Percentiles rank a stretch among this genome's conserved stretches.
These are phyloP conservation scores for Campoletis sonorensis DNA, from an alignment of 1,140 invertebrate species.

Conservation along the genomic window DNA sequence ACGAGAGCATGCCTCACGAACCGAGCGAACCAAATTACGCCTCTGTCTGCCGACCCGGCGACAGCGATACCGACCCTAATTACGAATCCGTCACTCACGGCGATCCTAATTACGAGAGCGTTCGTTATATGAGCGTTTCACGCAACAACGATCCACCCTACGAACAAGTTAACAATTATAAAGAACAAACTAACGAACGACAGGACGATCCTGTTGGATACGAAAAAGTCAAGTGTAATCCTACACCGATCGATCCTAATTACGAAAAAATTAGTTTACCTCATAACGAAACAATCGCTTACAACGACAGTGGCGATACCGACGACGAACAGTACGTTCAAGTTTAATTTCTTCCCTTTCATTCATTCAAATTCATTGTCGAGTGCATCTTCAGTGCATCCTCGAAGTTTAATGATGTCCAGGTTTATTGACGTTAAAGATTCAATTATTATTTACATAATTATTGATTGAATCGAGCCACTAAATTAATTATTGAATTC, in stretches of 20 bases:
- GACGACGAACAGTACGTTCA: slow-evolving; percentile 73
- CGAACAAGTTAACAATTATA: slow-evolving; percentile 70
- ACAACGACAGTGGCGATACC: slow-evolving; percentile 61
- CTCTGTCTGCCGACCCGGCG: slow-evolving; percentile 79
- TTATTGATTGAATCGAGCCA: too few relatives aligned
- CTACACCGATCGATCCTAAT: slow-evolving; percentile 56
- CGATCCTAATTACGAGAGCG: slow-evolving; percentile 77
- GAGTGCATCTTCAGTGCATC: too few relatives aligned
- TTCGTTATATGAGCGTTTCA: slow-evolving; percentile 71
- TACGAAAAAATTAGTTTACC: slow-evolving; percentile 54
- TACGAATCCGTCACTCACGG: slow-evolving; percentile 81
- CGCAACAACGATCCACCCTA: slow-evolving; percentile 73
- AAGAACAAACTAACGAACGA: slow-evolving; percentile 38
- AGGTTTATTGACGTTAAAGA: too few relatives aligned
- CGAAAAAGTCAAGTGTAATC: slow-evolving; percentile 65
- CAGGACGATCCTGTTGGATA: slow-evolving; percentile 57
- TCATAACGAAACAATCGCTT: slow-evolving; percentile 43
- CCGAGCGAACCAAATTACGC: slow-evolving; percentile 74
- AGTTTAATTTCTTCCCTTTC: slow-evolving; percentile 58
- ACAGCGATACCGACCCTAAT: slow-evolving; percentile 84
- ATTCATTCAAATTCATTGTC: not conserved
- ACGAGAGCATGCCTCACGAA: slow-evolving; percentile 83
- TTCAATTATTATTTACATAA: too few relatives aligned
- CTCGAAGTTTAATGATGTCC: not conserved
- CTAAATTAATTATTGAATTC: too few relatives aligned